These are phyloP conservation scores for Drosophila guanche DNA, from an alignment of 1,140 invertebrate species.

Conservation along the genomic window DNA sequence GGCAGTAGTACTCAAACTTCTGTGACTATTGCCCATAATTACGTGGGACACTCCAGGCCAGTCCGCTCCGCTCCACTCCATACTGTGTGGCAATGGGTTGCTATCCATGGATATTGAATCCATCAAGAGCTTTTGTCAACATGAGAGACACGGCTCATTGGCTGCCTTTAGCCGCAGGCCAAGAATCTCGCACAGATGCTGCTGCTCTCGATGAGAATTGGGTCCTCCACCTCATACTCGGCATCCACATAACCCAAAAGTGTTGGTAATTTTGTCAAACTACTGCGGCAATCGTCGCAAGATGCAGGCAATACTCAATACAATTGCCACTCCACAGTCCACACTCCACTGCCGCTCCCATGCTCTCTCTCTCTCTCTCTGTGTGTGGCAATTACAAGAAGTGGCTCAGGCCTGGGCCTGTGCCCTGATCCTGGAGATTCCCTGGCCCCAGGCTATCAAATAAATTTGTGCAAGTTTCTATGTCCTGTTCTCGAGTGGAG, in stretches of 20 bases:
- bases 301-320: conserved; percentile 33
- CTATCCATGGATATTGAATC: conserved; percentile 53
- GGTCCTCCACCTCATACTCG: conserved; percentile 34
- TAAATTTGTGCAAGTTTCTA: conserved; percentile 61
- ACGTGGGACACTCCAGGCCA: conserved; percentile 9
- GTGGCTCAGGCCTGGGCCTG: conserved; percentile 40
- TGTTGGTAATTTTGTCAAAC: conserved; percentile 60
- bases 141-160: conserved; percentile 74
- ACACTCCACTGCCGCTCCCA: conserved; percentile 10
- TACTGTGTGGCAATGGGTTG: conserved; percentile 27
- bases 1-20: conserved; percentile 34
- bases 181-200: conserved; percentile 78
- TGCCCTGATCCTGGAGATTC: conserved; percentile 44
- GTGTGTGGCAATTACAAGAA: conserved; percentile 67
- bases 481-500: conserved; percentile 45
- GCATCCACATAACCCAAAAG: conserved; percentile 57
- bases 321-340: conserved; percentile 26
- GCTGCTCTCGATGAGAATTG: conserved; percentile 61
- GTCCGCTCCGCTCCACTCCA: neutral
- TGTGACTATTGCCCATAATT: conserved; percentile 47
- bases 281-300: conserved; percentile 43
- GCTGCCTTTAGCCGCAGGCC: conserved; percentile 72
- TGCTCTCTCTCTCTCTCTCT: neutral
- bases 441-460: conserved; percentile 46
- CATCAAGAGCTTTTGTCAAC: conserved; percentile 73